Evolutionary conservation across 2,888 invertebrate genomes (phyloP), one percentile per base, ranked within the genome.

Genomic region (Pristionchus maxplancki): DNA sequence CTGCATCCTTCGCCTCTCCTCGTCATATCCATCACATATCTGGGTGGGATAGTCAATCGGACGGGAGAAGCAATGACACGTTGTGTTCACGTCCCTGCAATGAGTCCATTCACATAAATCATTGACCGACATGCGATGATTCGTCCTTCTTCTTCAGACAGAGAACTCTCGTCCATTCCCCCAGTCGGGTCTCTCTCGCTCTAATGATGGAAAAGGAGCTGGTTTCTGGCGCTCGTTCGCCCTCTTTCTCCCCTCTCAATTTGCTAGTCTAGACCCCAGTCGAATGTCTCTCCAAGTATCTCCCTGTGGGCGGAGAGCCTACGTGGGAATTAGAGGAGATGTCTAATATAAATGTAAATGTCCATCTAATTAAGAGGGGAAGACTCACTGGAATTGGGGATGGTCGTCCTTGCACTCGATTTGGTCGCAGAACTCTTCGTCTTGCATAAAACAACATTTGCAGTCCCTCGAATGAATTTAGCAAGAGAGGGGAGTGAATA

Each of bases 401-500:
- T 91, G 90, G 50, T 91, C 89, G 48, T 93, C 90, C 31, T 88
- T 89, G 85, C 94, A 94, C 74, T 92, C 92, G 24, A 94, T 67
- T 31, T 93, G 92, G 74, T 92, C 90, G 82, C 94, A 94, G 89
- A 90, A 91, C 44, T 91, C 90, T 53, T 89, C 91, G 0, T 93
- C 93, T 84, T 94, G 94, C 82, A 93, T 93, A 90, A 94, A 93
- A 87, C 93, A 93, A 85, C 94, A 94, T 11, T 91, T 89, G 87
- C 94, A 94, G 50, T 93, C 93, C 85, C 37, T 89, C 90, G 89
- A 88, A 37, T 74, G 24, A 74, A 37, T 74, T 74, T 20, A 3
- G 44, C 11, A 44, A 44, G 31, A 58, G 17, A 58, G 20, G 48
- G 78, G 24, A 48, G 13, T 28, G 40, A 74, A n/a, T 40, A 20